Evolutionary conservation across 2,888 invertebrate species (phyloP), one percentile per base, ranked within the genome.

Genomic region (Brachycybe producta): DNA sequence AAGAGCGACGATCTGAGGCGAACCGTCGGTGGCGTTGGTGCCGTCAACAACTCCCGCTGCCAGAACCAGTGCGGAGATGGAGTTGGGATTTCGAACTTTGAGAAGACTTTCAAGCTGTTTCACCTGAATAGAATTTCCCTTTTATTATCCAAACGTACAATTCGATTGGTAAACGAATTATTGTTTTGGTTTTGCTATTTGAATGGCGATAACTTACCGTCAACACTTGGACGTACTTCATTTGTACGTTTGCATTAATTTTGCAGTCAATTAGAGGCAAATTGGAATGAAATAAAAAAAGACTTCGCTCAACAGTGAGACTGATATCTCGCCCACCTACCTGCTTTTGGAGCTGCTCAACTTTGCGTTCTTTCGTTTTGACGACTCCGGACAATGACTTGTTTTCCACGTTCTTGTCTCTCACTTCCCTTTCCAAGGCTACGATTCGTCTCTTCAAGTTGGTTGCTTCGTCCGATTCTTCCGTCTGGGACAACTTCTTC

Each of bases 81-180:
- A 45, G 15, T 45, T 35, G 23, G 45, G 45, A 21, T 45, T 19
- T 5, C 45, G 45, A 5, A 35, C 34, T 15, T 26, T 32, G 23
- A 45, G 13, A n/a, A 45, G 35, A n/a, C 35, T 21, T 24, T 45
- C 45, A 19, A 45, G 11, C 23, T 45, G 32, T 21, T 45, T 45
- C 15, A 45, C 45, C 45, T 45, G 34, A 5, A 21, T n/a, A n/a
- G n/a, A n/a, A n/a, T n/a, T n/a, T n/a, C n/a, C n/a, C n/a, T n/a
- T n/a, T n/a, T n/a, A n/a, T n/a, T n/a, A n/a, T n/a, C n/a, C n/a
- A n/a, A n/a, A n/a, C n/a, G n/a, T n/a, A n/a, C n/a, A n/a, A n/a
- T n/a, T n/a, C n/a, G n/a, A n/a, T n/a, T n/a, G n/a, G n/a, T n/a
- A n/a, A n/a, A n/a, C n/a, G n/a, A n/a, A n/a, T n/a, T n/a, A n/a